Conservation (phyloP, 1,140 invertebrate species). For the Drosophila hydei region DNA sequence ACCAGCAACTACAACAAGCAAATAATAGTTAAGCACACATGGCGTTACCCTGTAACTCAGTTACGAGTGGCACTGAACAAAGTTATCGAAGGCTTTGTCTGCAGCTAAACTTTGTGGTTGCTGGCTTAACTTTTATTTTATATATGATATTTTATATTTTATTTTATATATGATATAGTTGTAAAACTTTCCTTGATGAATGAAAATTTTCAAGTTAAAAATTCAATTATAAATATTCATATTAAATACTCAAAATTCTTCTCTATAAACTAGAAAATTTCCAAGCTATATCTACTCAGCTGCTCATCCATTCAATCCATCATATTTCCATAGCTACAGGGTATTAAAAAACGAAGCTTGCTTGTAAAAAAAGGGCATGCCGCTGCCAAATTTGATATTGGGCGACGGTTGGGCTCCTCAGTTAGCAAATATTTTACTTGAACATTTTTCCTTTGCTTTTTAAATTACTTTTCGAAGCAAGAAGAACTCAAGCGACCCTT, state of each 20-base stretch:
- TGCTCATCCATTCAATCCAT: background rate
- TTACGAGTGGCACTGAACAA: too few relatives aligned
- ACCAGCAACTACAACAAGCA: conserved; percentile 6
- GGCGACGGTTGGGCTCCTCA: conserved; percentile 12
- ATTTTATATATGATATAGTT: too few relatives aligned
- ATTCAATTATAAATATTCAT: too few relatives aligned
- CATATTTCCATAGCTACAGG: background rate
- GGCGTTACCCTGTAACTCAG: background rate
- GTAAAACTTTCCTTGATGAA: too few relatives aligned
- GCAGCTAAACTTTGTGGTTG: too few relatives aligned
- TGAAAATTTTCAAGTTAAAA: too few relatives aligned
- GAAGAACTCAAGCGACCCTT: conserved; percentile 5
- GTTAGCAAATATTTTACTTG: conserved; percentile 36
- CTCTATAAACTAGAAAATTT: too few relatives aligned
- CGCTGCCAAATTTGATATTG: conserved; percentile 29
- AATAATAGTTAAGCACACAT: background rate
- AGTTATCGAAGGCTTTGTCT: too few relatives aligned
- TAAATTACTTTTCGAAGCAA: conserved; percentile 17
- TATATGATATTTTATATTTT: too few relatives aligned
- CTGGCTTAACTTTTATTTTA: too few relatives aligned
- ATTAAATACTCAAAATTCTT: background rate
- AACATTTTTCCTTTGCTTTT: conserved; percentile 6
- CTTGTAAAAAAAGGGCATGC: conserved; percentile 13
- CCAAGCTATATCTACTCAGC: background rate
- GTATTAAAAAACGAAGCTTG: conserved; percentile 4